These are phyloP conservation scores for Pteria penguin DNA, from an alignment of 2,888 invertebrate species.

Conservation along the genomic window DNA sequence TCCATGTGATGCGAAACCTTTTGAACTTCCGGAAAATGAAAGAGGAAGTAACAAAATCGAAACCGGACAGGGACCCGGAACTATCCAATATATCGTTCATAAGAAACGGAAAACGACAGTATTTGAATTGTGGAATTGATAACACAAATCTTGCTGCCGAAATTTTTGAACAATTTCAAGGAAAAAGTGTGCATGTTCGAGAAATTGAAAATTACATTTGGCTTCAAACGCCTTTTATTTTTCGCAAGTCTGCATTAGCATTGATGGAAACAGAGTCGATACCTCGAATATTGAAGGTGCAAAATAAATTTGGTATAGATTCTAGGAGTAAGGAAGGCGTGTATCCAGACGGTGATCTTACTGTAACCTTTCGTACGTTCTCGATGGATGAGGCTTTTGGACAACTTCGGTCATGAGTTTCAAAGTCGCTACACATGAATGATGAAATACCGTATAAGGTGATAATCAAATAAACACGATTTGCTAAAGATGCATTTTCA, in stretches of 20 bases:
- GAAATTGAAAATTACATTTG: not conserved
- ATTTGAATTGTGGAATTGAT: not conserved
- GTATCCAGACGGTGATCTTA: not conserved
- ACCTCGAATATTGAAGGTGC: not conserved
- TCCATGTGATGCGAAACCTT: not conserved
- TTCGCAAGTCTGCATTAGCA: not conserved
- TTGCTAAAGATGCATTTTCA: too few species aligned
- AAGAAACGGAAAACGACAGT: not conserved
- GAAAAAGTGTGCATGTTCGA: not conserved
- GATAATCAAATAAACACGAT: too few species aligned
- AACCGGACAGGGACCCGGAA: not conserved
- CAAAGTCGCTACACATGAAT: too few species aligned
- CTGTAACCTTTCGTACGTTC: not conserved
- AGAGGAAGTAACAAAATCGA: not conserved
- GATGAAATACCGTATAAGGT: too few species aligned
- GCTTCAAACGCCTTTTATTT: not conserved
- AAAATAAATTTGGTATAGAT: not conserved
- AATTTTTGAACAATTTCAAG: not conserved
- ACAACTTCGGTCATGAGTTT: not conserved
- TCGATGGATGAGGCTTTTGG: not conserved
- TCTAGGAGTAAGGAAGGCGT: not conserved
- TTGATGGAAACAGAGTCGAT: not conserved
- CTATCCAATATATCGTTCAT: not conserved
- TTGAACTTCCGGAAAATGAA: not conserved
- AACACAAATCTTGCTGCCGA: not conserved